Percentiles rank a stretch among this genome's conserved stretches.
Evolutionary conservation across 2,888 invertebrate genomes (phyloP).

Genomic region (Leptura quadrifasciata): DNA sequence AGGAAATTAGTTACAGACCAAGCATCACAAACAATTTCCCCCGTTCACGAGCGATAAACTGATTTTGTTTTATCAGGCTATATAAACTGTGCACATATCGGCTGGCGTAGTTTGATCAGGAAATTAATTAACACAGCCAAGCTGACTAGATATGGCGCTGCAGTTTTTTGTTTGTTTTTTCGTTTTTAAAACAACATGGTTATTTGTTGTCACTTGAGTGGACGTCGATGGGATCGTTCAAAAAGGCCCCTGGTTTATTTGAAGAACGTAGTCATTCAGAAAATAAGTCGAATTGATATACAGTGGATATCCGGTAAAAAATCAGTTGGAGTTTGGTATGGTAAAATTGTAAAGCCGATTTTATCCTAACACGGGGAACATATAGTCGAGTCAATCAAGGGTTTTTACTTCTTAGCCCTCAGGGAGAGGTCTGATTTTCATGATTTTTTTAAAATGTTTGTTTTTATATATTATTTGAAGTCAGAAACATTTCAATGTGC

Average conservation of each 20-base stretch:
- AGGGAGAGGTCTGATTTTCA: too few species aligned
- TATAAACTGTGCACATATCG: constrained; percentile 13
- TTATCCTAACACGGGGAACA: too few species aligned
- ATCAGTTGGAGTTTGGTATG: too few species aligned
- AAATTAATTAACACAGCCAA: constrained; percentile 25
- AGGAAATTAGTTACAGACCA: constrained; percentile 48
- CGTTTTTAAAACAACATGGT: not conserved
- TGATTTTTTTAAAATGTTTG: too few species aligned
- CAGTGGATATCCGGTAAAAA: too few species aligned
- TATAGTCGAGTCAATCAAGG: too few species aligned
- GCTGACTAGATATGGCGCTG: constrained; percentile 14
- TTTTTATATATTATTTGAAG: too few species aligned
- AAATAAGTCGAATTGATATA: not conserved
- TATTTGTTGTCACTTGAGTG: not conserved
- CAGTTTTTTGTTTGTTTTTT: not conserved
- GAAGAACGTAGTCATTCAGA: not conserved
- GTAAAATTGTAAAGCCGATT: too few species aligned
- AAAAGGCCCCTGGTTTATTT: not conserved
- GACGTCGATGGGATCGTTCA: not conserved
- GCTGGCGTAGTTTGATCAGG: constrained; percentile 10
- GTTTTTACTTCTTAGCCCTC: too few species aligned
- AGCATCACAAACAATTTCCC: constrained; percentile 48
- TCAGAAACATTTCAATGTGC: too few species aligned
- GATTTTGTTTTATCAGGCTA: constrained; percentile 43
- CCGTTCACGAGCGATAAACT: constrained; percentile 40